Evolutionary conservation across 2,113 vertebrate species (phyloP).

Genomic region (Psophia crepitans): DNA sequence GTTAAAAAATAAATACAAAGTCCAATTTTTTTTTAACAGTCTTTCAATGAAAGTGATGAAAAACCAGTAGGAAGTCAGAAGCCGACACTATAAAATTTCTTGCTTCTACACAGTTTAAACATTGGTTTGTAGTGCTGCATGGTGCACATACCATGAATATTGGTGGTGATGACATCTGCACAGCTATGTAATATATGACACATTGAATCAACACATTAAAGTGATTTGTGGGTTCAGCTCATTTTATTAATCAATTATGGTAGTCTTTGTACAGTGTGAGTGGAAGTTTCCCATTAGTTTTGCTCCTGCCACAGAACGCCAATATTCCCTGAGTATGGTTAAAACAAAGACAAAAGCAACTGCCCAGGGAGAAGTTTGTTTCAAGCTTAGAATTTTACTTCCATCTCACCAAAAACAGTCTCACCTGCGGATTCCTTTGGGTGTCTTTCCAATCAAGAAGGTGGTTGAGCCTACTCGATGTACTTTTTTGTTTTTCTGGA

Average conservation of each 20-base stretch:
- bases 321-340: background rate
- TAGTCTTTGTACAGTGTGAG: background rate
- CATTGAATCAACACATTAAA: background rate
- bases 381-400: background rate
- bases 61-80: background rate
- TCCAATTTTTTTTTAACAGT: background rate
- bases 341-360: background rate
- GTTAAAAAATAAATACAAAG: background rate
- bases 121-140: background rate
- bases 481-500: conserved; percentile 73
- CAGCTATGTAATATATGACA: background rate
- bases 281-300: background rate
- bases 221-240: background rate
- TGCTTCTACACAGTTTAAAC: background rate
- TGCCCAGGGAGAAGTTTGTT: background rate
- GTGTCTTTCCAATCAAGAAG: conserved; percentile 85
- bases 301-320: background rate
- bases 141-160: background rate
- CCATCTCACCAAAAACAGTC: background rate
- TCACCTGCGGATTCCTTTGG: conserved; percentile 82
- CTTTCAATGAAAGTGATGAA: background rate
- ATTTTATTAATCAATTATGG: background rate
- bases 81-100: background rate
- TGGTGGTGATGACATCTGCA: background rate
- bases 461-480: conserved; percentile 68